Percentiles rank a stretch among this genome's conserved stretches.
These are phyloP conservation scores for Saturnia pavonia DNA, from an alignment of 2,888 invertebrate genomes.

Conservation along the genomic window DNA sequence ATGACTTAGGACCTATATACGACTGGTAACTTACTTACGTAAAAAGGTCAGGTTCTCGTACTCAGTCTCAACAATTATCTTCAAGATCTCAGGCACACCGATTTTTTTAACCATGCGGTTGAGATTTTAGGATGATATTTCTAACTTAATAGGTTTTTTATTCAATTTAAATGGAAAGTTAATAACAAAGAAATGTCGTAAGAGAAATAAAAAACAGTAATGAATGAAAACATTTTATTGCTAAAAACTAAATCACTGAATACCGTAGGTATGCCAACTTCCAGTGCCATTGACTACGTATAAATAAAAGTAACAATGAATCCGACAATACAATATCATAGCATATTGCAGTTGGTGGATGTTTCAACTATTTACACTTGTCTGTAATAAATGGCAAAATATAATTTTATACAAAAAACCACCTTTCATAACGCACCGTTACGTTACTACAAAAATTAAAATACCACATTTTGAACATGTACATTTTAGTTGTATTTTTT, in stretches of 20 bases:
- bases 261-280: slow-evolving; percentile 63
- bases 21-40: too few relatives aligned
- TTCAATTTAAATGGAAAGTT: not conserved
- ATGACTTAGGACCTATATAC: too few relatives aligned
- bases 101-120: too few relatives aligned
- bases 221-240: slow-evolving; percentile 75
- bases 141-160: too few relatives aligned
- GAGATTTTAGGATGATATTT: too few relatives aligned
- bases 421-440: slow-evolving; percentile 52
- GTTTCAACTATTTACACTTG: slow-evolving; percentile 68
- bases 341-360: slow-evolving; percentile 30
- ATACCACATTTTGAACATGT: slow-evolving; percentile 24
- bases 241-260: slow-evolving; percentile 75
- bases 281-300: slow-evolving; percentile 60
- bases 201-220: slow-evolving; percentile 38
- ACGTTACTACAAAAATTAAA: slow-evolving; percentile 46
- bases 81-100: too few relatives aligned
- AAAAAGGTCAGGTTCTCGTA: too few relatives aligned
- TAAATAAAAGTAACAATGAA: slow-evolving; percentile 61
- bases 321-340: slow-evolving; percentile 55
- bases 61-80: too few relatives aligned
- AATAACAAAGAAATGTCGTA: not conserved
- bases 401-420: slow-evolving; percentile 62
- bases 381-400: slow-evolving; percentile 63
- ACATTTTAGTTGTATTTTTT: slow-evolving; percentile 4